Evolutionary conservation across 2,113 vertebrate genomes (phyloP).

Genomic region (Grammomys dolichurus): DNA sequence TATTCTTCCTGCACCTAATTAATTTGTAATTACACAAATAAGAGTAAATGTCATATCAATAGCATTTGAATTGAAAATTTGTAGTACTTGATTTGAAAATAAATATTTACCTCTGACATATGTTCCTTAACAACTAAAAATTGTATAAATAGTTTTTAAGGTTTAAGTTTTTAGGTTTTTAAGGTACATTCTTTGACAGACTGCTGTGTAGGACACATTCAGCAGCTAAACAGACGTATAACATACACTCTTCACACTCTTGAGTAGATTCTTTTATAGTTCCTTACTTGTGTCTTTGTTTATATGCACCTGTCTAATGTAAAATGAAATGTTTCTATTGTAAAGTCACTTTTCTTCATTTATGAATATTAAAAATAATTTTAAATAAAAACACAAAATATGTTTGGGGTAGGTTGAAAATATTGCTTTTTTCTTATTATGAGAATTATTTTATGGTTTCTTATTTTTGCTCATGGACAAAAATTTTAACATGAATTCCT

Average conservation of each 20-base stretch:
- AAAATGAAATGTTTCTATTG: not conserved
- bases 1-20: not conserved
- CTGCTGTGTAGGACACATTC: not conserved
- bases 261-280: not conserved
- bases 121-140: not conserved
- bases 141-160: not conserved
- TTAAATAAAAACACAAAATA: not conserved
- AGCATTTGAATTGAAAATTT: not conserved
- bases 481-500: not conserved
- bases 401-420: not conserved
- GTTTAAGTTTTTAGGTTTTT: not conserved
- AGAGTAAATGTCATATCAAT: not conserved
- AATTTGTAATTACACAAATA: not conserved
- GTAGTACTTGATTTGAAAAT: not conserved
- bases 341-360: not conserved
- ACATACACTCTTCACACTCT: not conserved
- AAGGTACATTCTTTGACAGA: not conserved
- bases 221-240: not conserved
- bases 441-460: not conserved
- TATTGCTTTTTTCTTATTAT: not conserved
- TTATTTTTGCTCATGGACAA: not conserved
- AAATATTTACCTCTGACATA: not conserved
- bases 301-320: not conserved
- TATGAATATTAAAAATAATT: not conserved
- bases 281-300: not conserved